Base-by-base conservation (phyloP, 2,113 vertebrate species). In the Anser brachyrhynchus region DNA sequence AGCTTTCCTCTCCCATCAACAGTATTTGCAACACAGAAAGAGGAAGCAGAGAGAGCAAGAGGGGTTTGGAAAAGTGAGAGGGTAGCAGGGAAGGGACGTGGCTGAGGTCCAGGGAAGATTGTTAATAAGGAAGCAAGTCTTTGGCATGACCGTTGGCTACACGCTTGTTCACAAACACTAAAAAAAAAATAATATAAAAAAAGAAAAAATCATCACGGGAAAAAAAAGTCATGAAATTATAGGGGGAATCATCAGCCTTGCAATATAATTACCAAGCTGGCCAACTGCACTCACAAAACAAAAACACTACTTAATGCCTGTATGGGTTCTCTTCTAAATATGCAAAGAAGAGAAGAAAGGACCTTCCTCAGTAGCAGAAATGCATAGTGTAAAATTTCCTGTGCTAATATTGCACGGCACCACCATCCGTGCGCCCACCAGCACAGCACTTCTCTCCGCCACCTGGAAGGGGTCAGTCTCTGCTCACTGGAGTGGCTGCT, bases 31-130 rank as follows among this genome's bases (percentile, higher is more conserved):
- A 49, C 5, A 52, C 75, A 81, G 81, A 86, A 93, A 51, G 66
- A 87, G 70, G 70, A 97, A 73, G n/a, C 54, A 67, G 61, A 58
- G 39, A 51, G 18, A 84, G 18, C n/a, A 76, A 78, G 73, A 76
- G 1, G 10, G 19, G 87, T 91, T 62, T 73, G 79, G 58, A 77
- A 66, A 89, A 95, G 70, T 69, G 58, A 61, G 55, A 79, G 19
- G 58, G 25, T 51, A 83, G 28, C 16, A 79, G 35, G 58, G 84
- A 89, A 89, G 62, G 14, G 89, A 54, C 1, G 3, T 82, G 80
- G 86, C 80, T 82, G 59, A 94, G 14, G 44, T 92, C 86, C 76
- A 92, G 75, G 22, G 64, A 74, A 71, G 49, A 41, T 67, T 95
- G 44, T 71, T 85, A 61, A 43, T 65, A 75, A 78, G 80, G 89